Evolutionary conservation across 2,888 invertebrate species (phyloP).

Genomic region (Morpho helenor): DNA sequence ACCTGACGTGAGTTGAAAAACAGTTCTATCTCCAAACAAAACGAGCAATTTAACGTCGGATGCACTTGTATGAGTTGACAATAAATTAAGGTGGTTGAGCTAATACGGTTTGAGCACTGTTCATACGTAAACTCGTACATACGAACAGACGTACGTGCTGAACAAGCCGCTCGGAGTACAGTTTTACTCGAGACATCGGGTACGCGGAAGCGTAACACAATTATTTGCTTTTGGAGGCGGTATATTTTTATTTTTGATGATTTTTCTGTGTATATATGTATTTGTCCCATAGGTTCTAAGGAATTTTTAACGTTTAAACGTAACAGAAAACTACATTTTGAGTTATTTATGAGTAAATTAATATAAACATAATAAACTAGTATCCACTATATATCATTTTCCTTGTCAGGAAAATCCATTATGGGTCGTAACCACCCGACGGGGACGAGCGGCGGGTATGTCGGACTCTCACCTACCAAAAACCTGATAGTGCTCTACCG

Average conservation of each 20-base stretch:
- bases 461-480: too few relatives aligned
- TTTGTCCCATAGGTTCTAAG: too few relatives aligned
- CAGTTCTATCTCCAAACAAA: conserved; percentile 25
- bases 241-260: neutral
- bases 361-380: too few relatives aligned
- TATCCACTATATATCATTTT: too few relatives aligned
- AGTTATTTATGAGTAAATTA: too few relatives aligned
- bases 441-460: too few relatives aligned
- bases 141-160: conserved; percentile 20
- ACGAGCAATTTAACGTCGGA: conserved; percentile 32
- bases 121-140: conserved; percentile 24
- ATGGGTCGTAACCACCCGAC: too few relatives aligned
- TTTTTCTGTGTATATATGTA: too few relatives aligned
- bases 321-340: too few relatives aligned
- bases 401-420: too few relatives aligned
- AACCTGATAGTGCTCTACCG: too few relatives aligned
- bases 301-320: too few relatives aligned
- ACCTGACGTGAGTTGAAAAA: conserved; percentile 7
- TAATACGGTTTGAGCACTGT: conserved; percentile 32
- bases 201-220: conserved; percentile 12
- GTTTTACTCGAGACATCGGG: conserved; percentile 29
- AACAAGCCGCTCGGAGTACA: conserved; percentile 26
- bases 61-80: conserved; percentile 31
- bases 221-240: conserved; percentile 14
- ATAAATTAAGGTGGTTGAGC: conserved; percentile 35